Evolutionary conservation across 2,113 vertebrate species (phyloP).

Genomic region (Amblyopsis rosae): DNA sequence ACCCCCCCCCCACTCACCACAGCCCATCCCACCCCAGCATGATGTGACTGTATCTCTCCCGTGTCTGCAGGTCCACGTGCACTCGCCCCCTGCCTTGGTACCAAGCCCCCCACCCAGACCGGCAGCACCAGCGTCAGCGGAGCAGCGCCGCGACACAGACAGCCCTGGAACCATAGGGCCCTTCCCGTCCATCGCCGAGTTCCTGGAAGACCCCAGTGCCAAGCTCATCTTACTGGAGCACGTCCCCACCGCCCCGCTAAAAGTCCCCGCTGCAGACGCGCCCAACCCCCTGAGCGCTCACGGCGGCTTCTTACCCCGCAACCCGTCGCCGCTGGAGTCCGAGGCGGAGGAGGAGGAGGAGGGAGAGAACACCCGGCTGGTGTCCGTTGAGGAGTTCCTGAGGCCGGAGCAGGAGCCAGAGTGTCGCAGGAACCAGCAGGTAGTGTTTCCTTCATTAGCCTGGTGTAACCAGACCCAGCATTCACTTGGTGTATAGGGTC

Average conservation of each 20-base stretch:
- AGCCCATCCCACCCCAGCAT: not conserved
- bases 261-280: conserved; percentile 45
- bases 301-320: conserved; percentile 48
- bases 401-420: conserved; percentile 59
- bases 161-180: conserved; percentile 65
- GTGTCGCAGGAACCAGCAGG: conserved; percentile 53
- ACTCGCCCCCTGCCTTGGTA: conserved; percentile 25
- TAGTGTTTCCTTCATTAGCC: conserved; percentile 20
- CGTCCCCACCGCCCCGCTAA: conserved; percentile 43
- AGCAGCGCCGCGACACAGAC: conserved; percentile 61
- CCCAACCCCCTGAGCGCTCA: conserved; percentile 55
- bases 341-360: conserved; percentile 77
- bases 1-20: too few relatives aligned
- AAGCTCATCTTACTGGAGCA: conserved; percentile 63
- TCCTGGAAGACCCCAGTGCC: conserved; percentile 73
- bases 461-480: too few relatives aligned
- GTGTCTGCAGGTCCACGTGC: conserved; percentile 52
- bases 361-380: conserved; percentile 67
- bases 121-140: conserved; percentile 25
- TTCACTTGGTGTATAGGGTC: too few relatives aligned
- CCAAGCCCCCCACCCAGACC: not conserved
- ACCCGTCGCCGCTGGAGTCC: conserved; percentile 69
- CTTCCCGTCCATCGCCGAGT: conserved; percentile 73
- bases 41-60: conserved; percentile 1
- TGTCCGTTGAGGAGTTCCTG: conserved; percentile 80